Conservation (phyloP, 2,888 invertebrate species). For the Acleris cristana region DNA sequence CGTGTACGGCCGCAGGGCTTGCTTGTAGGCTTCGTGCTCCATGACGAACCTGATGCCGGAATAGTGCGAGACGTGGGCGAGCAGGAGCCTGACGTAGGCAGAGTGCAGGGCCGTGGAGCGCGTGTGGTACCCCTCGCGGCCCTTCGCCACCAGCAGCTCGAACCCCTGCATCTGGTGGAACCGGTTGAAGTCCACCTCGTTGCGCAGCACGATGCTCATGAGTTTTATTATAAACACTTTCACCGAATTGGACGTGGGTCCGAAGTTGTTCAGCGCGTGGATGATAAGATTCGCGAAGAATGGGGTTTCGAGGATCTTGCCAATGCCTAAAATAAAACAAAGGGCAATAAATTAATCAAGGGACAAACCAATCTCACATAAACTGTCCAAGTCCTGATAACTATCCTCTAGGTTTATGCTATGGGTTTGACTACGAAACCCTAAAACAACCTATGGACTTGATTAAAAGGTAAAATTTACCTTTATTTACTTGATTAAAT, state of each 20-base stretch:
- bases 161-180: slow-evolving; percentile 45
- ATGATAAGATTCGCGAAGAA: slow-evolving; percentile 52
- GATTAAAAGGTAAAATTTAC: too few relatives aligned
- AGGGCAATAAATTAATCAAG: slow-evolving; percentile 6
- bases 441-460: too few relatives aligned
- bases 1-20: slow-evolving; percentile 40
- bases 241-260: slow-evolving; percentile 44
- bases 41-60: slow-evolving; percentile 48
- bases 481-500: too few relatives aligned
- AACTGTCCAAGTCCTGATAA: too few relatives aligned
- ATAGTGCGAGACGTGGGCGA: slow-evolving; percentile 45
- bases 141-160: slow-evolving; percentile 20
- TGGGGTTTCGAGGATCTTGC: slow-evolving; percentile 51
- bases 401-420: too few relatives aligned
- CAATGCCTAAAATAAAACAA: slow-evolving; percentile 47
- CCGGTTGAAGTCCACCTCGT: slow-evolving; percentile 55
- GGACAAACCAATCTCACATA: too few relatives aligned
- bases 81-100: slow-evolving; percentile 45
- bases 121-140: slow-evolving; percentile 26
- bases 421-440: not conserved
- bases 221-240: slow-evolving; percentile 51
- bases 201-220: slow-evolving; percentile 47
- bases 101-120: slow-evolving; percentile 41
- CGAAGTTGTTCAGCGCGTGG: slow-evolving; percentile 44
- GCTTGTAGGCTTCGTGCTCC: slow-evolving; percentile 46